Base-by-base conservation (phyloP, 1,140 invertebrate species). In the Heliconius himera region DNA sequence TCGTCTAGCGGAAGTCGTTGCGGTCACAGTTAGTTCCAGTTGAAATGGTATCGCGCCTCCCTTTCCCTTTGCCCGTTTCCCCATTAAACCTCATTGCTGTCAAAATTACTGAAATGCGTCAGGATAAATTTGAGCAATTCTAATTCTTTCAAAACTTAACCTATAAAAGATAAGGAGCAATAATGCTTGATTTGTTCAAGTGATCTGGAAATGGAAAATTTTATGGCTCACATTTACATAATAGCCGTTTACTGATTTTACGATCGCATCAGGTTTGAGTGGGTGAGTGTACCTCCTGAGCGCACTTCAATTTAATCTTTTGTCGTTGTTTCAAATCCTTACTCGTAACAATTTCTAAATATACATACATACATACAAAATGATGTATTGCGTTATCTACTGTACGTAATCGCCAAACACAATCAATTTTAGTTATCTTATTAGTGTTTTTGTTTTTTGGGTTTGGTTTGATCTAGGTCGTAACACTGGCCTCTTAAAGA, bases 21-120 rank as follows among this genome's bases (percentile, higher is more conserved):
- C 79, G 90, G 90, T 85, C 87, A 89, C 86, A 90, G 85, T 91
- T 89, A 90, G 87, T 88, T 88, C 84, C 87, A 89, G 90, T 90
- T 87, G 84, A 88, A 84, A 86, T 82, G 84, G 79, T 85, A 72
- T 82, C 83, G 83, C 82, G 81, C 85, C 85, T 78, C 74, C 70
- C 79, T 74, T 78, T 85, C 85, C 84, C 87, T 82, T 84, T 77
- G 73, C 82, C 82, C 83, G 4, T 22, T 56, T 85, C 88, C 84
- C 83, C 87, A 90, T 90, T 89, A 90, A 84, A 84, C 87, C 84
- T 86, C 84, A 82, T 87, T 86, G 86, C 83, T 85, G 85, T 88
- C 89, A 86, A 89, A 90, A 90, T 83, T 84, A 83, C 87, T 90
- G 87, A 89, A 92, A 90, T 89, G 88, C 86, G 84, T 84, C 56